Evolutionary conservation across 2,797 vertebrate species (phyloP), one percentile per base, ranked within the genome.

Genomic region (Galagoides demidoff): DNA sequence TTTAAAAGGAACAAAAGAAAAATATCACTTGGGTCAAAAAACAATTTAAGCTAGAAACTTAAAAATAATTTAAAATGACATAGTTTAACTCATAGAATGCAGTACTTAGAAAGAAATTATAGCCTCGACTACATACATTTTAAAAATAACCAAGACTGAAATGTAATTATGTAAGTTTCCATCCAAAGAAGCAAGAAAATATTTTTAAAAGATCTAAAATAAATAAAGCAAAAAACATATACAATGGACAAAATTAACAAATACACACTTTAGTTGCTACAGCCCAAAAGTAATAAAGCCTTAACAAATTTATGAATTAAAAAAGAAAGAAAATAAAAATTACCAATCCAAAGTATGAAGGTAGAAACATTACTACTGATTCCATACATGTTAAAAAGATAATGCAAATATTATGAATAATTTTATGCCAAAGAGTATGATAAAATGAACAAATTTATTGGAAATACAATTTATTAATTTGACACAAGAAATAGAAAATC

Each of bases 31-130:
- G 1, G 7, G 43, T 22, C n/a, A 94, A 89, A 89, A 37, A 71
- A 89, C 16, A 77, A 90, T 82, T 84, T 79, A 94, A 92, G 27
- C 70, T 14, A 3, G 73, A 93, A 79, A 91, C 77, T 91, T 74
- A 37, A 66, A 79, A 89, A 78, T 82, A 78, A 76, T 68, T 70
- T 57, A 92, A 95, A 73, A n/a, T 90, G 12, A 37, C 43, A 11
- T 71, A 79, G 57, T 79, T 94, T 6, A 82, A 29, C 4, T 68
- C 13, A 59, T 11, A 73, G 19, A 89, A 85, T 59, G 2, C 0
- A 82, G 31, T 59, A 1, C 27, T 87, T 79, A 85, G 29, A 85
- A 31, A 76, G 1, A 55, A 77, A 78, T 78, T 68, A 8, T 9
- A 90, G 1, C 0, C 16, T 83, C 88, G 88, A 55, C 9, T 45